phyloP scores from a whole-genome alignment of 2,888 invertebrate species.

The Mesoligia furuncula region DNA sequence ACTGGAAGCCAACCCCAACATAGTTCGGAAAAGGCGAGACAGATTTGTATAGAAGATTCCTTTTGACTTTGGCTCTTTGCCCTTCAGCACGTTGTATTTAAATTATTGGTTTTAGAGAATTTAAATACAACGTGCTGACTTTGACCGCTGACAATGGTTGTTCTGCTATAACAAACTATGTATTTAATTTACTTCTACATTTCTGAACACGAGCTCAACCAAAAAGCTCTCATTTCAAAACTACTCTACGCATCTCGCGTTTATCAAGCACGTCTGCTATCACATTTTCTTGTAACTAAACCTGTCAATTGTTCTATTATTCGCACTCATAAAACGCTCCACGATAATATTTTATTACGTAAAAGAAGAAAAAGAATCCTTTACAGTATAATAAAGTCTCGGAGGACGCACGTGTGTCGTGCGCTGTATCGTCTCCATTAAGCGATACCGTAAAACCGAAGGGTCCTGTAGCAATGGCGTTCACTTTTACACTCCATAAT shows the following conservation, averaged over 20 bases:
- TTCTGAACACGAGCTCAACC: not conserved
- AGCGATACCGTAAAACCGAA: slow-evolving; percentile 50
- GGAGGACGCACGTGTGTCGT: slow-evolving; percentile 32
- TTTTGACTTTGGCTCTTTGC: not conserved
- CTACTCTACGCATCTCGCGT: not conserved
- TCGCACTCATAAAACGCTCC: slow-evolving; percentile 38
- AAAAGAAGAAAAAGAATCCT: slow-evolving; percentile 40
- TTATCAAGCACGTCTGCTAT: not conserved
- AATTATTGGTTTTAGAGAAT: not conserved
- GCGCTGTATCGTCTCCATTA: slow-evolving; percentile 23
- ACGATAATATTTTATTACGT: slow-evolving; percentile 45
- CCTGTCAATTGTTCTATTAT: slow-evolving; percentile 36
- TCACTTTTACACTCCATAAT: slow-evolving; percentile 48
- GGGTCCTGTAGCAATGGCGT: slow-evolving; percentile 25
- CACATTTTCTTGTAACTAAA: slow-evolving; percentile 18
- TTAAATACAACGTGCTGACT: not conserved
- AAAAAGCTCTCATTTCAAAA: not conserved
- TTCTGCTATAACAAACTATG: not conserved
- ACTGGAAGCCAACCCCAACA: not conserved
- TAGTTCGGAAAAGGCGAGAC: not conserved
- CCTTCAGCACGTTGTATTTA: too few species aligned
- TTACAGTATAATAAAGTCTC: slow-evolving; percentile 50
- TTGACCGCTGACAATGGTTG: too few species aligned
- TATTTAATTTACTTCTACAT: not conserved
- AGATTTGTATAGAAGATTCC: not conserved